Conservation (phyloP, 2,113 vertebrate species). For the Clarias macrocephalus region DNA sequence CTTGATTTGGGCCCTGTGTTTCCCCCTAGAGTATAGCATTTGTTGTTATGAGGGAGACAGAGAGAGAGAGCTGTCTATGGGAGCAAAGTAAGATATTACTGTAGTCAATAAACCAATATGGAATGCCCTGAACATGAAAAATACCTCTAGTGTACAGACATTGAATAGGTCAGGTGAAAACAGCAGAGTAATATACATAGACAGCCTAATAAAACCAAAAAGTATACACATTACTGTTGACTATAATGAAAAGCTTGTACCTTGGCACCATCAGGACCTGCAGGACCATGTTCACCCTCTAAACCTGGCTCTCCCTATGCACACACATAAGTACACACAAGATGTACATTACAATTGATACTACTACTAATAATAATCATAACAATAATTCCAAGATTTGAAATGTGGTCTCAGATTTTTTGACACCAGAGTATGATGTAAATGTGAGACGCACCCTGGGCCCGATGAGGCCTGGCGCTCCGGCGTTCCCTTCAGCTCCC, state of each 20-base stretch:
- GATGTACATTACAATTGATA: neutral
- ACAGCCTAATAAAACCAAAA: neutral
- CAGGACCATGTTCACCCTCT: constrained; percentile 83
- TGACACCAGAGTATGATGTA: neutral
- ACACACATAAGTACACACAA: constrained; percentile 15
- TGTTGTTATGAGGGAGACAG: no score
- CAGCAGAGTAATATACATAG: neutral
- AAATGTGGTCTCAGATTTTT: neutral
- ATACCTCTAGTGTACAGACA: no score
- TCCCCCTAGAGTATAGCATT: no score
- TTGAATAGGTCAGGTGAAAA: no score
- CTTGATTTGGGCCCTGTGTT: no score
- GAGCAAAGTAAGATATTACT: neutral
- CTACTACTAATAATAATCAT: neutral
- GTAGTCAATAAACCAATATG: neutral
- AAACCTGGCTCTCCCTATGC: constrained; percentile 85
- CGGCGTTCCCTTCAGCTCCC: constrained; percentile 80
- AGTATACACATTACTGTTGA: neutral
- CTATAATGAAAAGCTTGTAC: constrained; percentile 59
- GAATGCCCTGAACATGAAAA: no score
- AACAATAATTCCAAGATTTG: neutral
- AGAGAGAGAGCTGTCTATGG: no score
- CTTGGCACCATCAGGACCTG: constrained; percentile 88
- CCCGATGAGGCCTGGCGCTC: constrained; percentile 88
- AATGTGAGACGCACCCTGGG: constrained; percentile 74